Evolutionary conservation across 2,797 vertebrate species (phyloP).

Genomic region (Karalla daura): DNA sequence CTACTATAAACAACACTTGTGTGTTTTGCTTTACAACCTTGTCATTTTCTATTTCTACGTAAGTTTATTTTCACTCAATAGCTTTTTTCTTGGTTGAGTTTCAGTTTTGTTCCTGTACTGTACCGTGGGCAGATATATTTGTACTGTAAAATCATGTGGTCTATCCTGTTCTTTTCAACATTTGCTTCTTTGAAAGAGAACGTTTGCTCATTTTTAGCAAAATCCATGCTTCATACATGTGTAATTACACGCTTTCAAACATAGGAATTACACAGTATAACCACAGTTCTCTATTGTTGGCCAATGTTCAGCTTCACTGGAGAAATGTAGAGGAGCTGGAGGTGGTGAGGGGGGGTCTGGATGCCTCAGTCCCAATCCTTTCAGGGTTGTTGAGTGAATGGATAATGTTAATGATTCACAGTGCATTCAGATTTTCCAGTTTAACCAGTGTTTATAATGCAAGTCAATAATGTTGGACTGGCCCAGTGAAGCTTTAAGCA

Average conservation of each 20-base stretch:
- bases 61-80: neutral
- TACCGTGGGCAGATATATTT: neutral
- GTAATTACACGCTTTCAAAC: conserved; percentile 41
- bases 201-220: conserved; percentile 10
- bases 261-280: conserved; percentile 13
- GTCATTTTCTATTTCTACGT: neutral
- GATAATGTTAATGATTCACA: neutral
- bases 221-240: conserved; percentile 18
- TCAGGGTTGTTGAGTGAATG: neutral
- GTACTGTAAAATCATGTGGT: conserved; percentile 19
- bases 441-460: neutral
- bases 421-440: neutral
- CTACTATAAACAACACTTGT: neutral
- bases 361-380: conserved; percentile 6
- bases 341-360: no score
- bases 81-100: no score
- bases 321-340: neutral
- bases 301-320: neutral
- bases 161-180: conserved; percentile 2
- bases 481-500: no score
- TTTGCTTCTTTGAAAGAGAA: neutral
- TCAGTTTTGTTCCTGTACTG: neutral
- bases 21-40: neutral
- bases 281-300: conserved; percentile 34
- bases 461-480: no score